phyloP scores from a whole-genome alignment of 2,888 invertebrate genomes.

The Schizotus pectinicornis region DNA sequence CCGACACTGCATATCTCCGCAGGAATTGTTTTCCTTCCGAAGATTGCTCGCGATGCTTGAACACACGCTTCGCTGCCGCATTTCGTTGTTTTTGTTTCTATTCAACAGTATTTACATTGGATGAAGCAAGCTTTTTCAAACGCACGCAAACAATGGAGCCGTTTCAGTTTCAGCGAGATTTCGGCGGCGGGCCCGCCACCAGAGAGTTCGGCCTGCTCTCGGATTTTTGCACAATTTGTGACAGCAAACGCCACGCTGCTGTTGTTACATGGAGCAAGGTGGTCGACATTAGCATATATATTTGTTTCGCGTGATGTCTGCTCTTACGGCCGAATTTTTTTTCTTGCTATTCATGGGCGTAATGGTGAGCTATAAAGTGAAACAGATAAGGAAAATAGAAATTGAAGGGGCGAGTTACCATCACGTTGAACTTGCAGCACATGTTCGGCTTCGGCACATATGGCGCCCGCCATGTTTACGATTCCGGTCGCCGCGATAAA shows the following conservation, averaged over 20 bases:
- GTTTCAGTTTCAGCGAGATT: slow-evolving; percentile 15
- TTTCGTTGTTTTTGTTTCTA: slow-evolving; percentile 19
- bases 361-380: slow-evolving; percentile 2
- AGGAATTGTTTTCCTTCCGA: slow-evolving; percentile 29
- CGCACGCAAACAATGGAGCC: slow-evolving; percentile 20
- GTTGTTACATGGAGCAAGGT: slow-evolving; percentile 21
- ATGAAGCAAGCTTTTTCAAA: slow-evolving; percentile 9
- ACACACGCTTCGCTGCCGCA: slow-evolving; percentile 24
- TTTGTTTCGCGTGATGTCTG: slow-evolving; percentile 25
- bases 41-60: slow-evolving; percentile 25
- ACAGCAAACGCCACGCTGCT: slow-evolving; percentile 7
- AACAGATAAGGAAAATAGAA: slow-evolving; percentile 8
- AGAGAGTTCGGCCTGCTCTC: background rate
- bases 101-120: slow-evolving; percentile 12
- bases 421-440: slow-evolving; percentile 5
- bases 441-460: slow-evolving; percentile 8
- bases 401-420: slow-evolving; percentile 1
- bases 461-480: slow-evolving; percentile 8
- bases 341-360: slow-evolving; percentile 13
- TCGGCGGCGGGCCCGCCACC: background rate
- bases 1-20: slow-evolving; percentile 28
- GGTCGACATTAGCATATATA: slow-evolving; percentile 26
- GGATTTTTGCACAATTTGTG: background rate
- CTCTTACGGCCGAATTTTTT: slow-evolving; percentile 13
- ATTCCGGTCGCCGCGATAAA: slow-evolving; percentile 2